Base-by-base conservation (phyloP, 1,140 invertebrate genomes). In the Zaprionus taronus region DNA sequence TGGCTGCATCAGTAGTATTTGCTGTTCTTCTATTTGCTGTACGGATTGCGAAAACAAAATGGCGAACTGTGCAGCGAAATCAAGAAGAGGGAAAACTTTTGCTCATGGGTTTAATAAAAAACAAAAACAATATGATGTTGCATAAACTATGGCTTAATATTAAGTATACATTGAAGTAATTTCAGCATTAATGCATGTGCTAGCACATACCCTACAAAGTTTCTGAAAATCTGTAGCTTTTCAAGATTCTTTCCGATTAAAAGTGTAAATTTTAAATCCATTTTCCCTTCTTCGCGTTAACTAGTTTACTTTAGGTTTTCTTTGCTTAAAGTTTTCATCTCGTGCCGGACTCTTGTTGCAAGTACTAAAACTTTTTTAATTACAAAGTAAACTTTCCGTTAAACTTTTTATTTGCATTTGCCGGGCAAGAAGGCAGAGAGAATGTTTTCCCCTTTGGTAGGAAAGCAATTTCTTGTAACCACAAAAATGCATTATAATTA, bases 1-100 rank as follows among this genome's bases (percentile, higher is more conserved):
- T 73, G 64, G 7, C 41, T 17, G 41, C 41, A 47, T 47, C 24
- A 51, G 15, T 17, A 26, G 53, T 17, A 17, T 41, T 56, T 49
- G 49, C 65, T 72, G 53, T 65, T 65, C 61, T 31, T 58, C 63
- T 67, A 56, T 63, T 64, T 61, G 49, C 69, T 34, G 26, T 51
- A 44, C 49, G 69, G 51, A 51, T 64, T 62, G 44, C 47, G 41
- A 57, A 49, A 62, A 57, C 38, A 72, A 56, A 53, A 58, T 58
- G 53, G 55, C 47, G 47, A 17, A 67, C 36, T 20, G 61, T 31
- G 20, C 26, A 34, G 26, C 17, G 15, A 56, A 28, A 56, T 38
- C 17, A 67, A 24, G 15, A 58, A 20, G 20, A 44, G 41, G n/a
- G 17, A 51, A 24, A 47, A 47, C 41, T 47, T 47, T 47, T 47